phyloP scores from a whole-genome alignment of 2,888 invertebrate species.

The Hyles lineata region DNA sequence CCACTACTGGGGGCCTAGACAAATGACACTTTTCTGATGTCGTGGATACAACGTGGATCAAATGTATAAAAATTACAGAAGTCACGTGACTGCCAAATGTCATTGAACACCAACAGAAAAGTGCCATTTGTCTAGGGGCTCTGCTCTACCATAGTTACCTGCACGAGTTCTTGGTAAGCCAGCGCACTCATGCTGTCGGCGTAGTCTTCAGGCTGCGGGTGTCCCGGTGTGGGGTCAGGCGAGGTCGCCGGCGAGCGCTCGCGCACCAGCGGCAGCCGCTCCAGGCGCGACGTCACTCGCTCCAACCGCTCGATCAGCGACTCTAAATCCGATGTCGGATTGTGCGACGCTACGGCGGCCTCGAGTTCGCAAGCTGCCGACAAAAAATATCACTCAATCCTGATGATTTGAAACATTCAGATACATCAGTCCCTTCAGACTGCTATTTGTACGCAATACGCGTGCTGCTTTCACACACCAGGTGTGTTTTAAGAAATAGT shows the following conservation, averaged over 20 bases:
- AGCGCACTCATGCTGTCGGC: slow-evolving; percentile 88
- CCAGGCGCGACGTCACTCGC: slow-evolving; percentile 89
- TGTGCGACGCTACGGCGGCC: slow-evolving; percentile 65
- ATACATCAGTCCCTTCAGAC: too few relatives aligned
- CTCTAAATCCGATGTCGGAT: slow-evolving; percentile 86
- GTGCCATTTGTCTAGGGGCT: too few relatives aligned
- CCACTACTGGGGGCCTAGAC: too few relatives aligned
- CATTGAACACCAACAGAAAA: too few relatives aligned
- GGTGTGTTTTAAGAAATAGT: too few relatives aligned
- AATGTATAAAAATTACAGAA: too few relatives aligned
- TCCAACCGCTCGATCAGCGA: slow-evolving; percentile 90
- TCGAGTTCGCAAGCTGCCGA: slow-evolving; percentile 72
- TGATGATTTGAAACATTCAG: too few relatives aligned
- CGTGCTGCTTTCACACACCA: too few relatives aligned
- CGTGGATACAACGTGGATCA: too few relatives aligned
- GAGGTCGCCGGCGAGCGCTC: slow-evolving; percentile 64
- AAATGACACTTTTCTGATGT: too few relatives aligned
- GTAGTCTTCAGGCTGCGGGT: slow-evolving; percentile 41
- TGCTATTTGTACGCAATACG: too few relatives aligned
- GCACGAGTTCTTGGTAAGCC: slow-evolving; percentile 90
- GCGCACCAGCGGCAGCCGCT: slow-evolving; percentile 78
- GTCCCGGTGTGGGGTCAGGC: slow-evolving; percentile 50
- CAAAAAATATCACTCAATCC: slow-evolving; percentile 51
- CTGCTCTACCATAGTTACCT: slow-evolving; percentile 53
- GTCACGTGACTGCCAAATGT: too few relatives aligned